phyloP scores from a whole-genome alignment of 92 coral and sea anemone species.

The Phenganax marumi region DNA sequence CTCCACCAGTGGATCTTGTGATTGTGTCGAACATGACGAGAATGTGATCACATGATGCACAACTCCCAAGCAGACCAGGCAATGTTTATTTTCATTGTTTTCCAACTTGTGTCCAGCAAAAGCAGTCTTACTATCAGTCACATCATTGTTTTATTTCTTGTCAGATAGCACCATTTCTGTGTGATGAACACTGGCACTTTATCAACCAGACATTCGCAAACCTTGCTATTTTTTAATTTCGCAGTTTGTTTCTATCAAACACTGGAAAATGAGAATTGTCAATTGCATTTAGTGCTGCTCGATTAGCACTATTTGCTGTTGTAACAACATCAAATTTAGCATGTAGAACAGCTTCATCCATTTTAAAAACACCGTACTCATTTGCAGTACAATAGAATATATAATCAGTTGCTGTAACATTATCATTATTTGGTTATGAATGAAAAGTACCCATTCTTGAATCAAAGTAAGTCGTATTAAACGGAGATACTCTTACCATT shows the following conservation, averaged over 20 bases:
- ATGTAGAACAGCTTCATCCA: background rate
- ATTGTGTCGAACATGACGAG: slow-evolving; percentile 24
- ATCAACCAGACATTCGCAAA: slow-evolving; percentile 1
- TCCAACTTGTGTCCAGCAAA: background rate
- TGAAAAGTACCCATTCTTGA: too few species aligned
- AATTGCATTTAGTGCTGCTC: background rate
- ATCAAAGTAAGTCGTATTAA: too few species aligned
- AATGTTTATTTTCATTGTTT: slow-evolving; percentile 18
- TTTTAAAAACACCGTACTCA: background rate
- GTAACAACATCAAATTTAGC: too few species aligned
- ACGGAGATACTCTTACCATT: too few species aligned
- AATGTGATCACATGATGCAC: background rate
- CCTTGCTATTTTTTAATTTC: background rate
- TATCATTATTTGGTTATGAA: too few species aligned
- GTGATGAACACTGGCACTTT: slow-evolving; percentile 11
- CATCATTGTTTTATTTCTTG: background rate
- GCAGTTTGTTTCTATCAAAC: background rate
- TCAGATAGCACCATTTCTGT: background rate
- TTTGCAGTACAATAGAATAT: too few species aligned
- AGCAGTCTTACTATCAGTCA: background rate
- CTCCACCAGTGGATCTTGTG: slow-evolving; percentile 33
- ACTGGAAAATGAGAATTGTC: background rate
- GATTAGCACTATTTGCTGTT: too few species aligned
- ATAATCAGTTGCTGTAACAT: too few species aligned
- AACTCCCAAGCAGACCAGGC: background rate